Base-by-base conservation (phyloP, 2,113 vertebrate genomes). In the Perca flavescens region DNA sequence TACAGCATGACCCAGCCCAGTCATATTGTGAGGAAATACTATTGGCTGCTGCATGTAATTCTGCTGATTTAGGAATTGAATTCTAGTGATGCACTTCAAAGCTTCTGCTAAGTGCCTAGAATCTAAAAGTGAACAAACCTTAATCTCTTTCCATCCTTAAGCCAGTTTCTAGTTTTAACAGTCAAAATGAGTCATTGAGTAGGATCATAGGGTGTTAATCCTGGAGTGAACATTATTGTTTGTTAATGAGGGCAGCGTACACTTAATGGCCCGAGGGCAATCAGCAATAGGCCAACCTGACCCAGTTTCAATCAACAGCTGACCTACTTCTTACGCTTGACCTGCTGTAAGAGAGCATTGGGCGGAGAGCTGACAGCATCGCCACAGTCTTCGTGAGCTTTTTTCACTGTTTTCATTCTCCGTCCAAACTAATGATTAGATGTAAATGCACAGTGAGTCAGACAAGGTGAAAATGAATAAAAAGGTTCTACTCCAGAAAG, bases 271-370 rank as follows among this genome's bases (percentile, higher is more conserved):
- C 68, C 1, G 2, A 65, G 74, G 84, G 77, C 84, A 65, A 22
- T 62, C 87, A 66, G 80, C 79, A 53, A 63, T 28, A 53, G 80
- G 66, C 88, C 75, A 50, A 10, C 8, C 79, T 68, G 85, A 86
- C 91, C 91, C 80, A 90, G 21, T 89, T 94, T 69, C 81, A 84
- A 92, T 86, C 80, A 86, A 80, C 83, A 69, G 54, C 80, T 88
- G 90, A 91, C 92, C 94, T 50, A 90, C 82, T 92, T 93, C 77
- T 90, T 91, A 80, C 21, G 76, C 89, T 82, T 90, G 92, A 92
- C 92, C 91, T 84, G 87, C 77, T 86, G 74, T 68, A 56, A 31
- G 50, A 56, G 52, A 79, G 70, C 22, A 46, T 34, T 25, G 57
- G 3, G 64, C 52, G 19, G 62, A 43, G 16, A 58, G 54, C 80